Percentiles rank a stretch among this genome's conserved stretches.
These are phyloP conservation scores for Hypena proboscidalis DNA, from an alignment of 2,888 invertebrate species.

Conservation along the genomic window DNA sequence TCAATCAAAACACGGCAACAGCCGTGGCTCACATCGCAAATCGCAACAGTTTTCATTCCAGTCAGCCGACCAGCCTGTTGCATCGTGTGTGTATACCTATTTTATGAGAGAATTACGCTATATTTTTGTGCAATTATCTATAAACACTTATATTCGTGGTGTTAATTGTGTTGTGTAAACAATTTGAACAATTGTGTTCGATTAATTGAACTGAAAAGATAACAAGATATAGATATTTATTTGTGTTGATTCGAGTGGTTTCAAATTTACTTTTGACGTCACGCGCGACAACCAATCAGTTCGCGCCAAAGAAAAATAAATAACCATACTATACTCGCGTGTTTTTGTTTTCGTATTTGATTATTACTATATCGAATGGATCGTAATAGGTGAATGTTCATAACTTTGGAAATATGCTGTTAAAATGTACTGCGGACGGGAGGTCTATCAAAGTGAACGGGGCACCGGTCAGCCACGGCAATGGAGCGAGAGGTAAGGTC, in stretches of 20 bases:
- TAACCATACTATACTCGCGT: constrained; percentile 41
- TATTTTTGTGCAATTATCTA: constrained; percentile 38
- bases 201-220: constrained; percentile 41
- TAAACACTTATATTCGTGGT: constrained; percentile 40
- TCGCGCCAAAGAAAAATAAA: constrained; percentile 61
- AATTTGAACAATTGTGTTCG: constrained; percentile 41
- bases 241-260: constrained; percentile 69
- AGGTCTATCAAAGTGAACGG: constrained; percentile 82
- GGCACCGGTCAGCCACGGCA: constrained; percentile 68
- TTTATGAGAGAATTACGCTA: constrained; percentile 25
- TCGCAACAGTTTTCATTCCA: constrained; percentile 57
- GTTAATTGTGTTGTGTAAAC: constrained; percentile 59
- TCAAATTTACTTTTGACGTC: constrained; percentile 80
- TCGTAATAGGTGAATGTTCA: constrained; percentile 60
- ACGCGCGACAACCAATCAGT: constrained; percentile 71
- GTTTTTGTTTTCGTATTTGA: constrained; percentile 59
- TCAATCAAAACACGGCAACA: constrained; percentile 55
- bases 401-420: constrained; percentile 72
- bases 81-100: constrained; percentile 27
- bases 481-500: constrained; percentile 79
- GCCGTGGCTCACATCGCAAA: constrained; percentile 43
- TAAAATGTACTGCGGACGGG: constrained; percentile 82
- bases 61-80: constrained; percentile 53
- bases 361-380: constrained; percentile 63
- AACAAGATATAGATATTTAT: constrained; percentile 45